Conservation (phyloP, 2,113 vertebrate genomes). For the Dissostichus mawsoni region DNA sequence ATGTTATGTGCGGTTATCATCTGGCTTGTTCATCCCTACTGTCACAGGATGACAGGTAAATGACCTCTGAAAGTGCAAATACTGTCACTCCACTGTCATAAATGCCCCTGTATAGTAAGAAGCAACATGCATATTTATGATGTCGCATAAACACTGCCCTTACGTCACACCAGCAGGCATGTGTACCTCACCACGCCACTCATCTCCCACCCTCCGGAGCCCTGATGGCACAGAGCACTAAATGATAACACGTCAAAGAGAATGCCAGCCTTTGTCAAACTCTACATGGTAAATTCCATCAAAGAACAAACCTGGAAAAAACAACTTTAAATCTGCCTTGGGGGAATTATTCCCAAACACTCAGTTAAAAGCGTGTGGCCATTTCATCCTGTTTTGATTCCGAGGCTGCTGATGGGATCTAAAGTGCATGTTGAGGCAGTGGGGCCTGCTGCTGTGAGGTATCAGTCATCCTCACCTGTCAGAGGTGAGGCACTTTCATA, state of each 20-base stretch:
- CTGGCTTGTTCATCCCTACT: slow-evolving; percentile 66
- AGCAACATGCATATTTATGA: slow-evolving; percentile 85
- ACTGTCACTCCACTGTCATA: slow-evolving; percentile 80
- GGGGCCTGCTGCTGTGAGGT: slow-evolving; percentile 55
- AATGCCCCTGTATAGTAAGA: slow-evolving; percentile 64
- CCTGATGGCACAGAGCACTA: slow-evolving; percentile 67
- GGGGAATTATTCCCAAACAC: slow-evolving; percentile 56
- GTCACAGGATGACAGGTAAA: slow-evolving; percentile 82
- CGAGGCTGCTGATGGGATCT: slow-evolving; percentile 52
- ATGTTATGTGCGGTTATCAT: slow-evolving; percentile 61
- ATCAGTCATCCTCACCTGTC: slow-evolving; percentile 76
- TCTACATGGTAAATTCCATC: slow-evolving; percentile 68
- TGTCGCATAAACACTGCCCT: slow-evolving; percentile 76
- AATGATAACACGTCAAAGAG: slow-evolving; percentile 73
- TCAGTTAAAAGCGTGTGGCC: slow-evolving; percentile 34
- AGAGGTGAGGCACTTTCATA: slow-evolving; percentile 84
- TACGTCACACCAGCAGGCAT: slow-evolving; percentile 72
- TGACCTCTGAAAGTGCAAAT: slow-evolving; percentile 80
- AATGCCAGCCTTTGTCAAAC: slow-evolving; percentile 78
- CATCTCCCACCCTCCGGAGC: slow-evolving; percentile 68
- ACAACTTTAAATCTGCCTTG: slow-evolving; percentile 80
- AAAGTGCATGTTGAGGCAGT: slow-evolving; percentile 71
- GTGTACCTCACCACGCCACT: slow-evolving; percentile 78
- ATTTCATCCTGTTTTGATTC: slow-evolving; percentile 73
- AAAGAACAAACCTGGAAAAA: slow-evolving; percentile 59